phyloP scores from a whole-genome alignment of 2,888 invertebrate genomes.

The Hedya salicella region DNA sequence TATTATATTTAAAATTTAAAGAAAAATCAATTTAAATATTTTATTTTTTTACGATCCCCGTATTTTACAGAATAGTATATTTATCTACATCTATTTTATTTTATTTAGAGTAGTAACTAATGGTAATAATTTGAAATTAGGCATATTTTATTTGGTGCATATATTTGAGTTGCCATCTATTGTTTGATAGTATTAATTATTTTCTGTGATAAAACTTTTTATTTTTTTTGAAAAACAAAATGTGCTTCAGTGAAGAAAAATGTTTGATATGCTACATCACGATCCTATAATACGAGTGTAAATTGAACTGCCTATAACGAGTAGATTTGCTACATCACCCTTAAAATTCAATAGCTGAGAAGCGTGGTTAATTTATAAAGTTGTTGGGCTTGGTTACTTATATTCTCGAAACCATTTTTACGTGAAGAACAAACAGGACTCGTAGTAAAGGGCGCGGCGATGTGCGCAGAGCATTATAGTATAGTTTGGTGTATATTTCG shows the following conservation, averaged over 20 bases:
- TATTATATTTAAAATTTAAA: conserved; percentile 33
- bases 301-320: no score
- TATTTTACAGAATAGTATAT: conserved; percentile 35
- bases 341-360: no score
- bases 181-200: conserved; percentile 79
- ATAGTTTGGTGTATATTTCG: conserved; percentile 33
- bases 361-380: no score
- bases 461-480: background rate
- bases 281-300: conserved; percentile 29
- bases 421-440: no score
- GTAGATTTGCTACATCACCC: no score
- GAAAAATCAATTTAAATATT: conserved; percentile 23
- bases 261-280: conserved; percentile 18
- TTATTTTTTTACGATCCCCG: conserved; percentile 32
- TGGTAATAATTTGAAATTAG: conserved; percentile 32
- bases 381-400: no score
- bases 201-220: conserved; percentile 80
- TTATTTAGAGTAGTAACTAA: conserved; percentile 23
- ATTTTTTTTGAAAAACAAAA: conserved; percentile 48
- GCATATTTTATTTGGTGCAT: conserved; percentile 63
- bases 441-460: conserved; percentile 1
- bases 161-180: conserved; percentile 76
- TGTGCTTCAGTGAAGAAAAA: conserved; percentile 32
- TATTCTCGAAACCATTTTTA: no score
- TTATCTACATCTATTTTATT: conserved; percentile 34